Conservation (phyloP, 1,140 invertebrate species). For the Penaeus indicus region DNA sequence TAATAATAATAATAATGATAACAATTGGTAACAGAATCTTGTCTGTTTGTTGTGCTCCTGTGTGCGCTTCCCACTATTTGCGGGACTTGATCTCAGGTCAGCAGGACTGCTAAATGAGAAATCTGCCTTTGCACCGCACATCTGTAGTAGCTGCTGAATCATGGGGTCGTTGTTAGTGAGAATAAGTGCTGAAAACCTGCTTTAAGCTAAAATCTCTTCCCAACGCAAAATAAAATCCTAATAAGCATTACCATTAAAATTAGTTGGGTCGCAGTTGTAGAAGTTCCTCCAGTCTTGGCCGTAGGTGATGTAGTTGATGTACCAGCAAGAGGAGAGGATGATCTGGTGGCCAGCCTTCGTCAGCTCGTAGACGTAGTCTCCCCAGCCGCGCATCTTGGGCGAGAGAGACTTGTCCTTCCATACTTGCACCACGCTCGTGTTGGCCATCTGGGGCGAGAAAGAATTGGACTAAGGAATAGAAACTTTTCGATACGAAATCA, state of each 20-base stretch:
- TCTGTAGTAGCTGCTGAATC: no score
- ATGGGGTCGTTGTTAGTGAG: no score
- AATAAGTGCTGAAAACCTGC: no score
- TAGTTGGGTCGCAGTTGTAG: conserved; percentile 72
- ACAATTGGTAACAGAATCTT: no score
- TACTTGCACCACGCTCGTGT: conserved; percentile 73
- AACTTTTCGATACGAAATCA: neutral
- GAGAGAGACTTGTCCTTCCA: conserved; percentile 68
- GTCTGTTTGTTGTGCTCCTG: no score
- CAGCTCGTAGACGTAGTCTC: conserved; percentile 51
- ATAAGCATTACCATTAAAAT: conserved; percentile 67
- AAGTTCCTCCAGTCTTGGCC: conserved; percentile 72
- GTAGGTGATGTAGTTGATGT: conserved; percentile 72
- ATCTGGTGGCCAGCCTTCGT: conserved; percentile 51
- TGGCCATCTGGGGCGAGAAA: conserved; percentile 39
- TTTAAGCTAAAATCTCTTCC: no score
- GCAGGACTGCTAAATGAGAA: no score
- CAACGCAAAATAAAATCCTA: neutral
- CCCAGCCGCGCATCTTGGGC: conserved; percentile 53
- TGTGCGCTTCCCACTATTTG: no score
- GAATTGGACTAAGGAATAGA: neutral
- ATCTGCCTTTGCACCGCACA: no score
- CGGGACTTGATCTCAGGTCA: no score
- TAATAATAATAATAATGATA: no score
- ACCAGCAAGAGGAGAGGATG: conserved; percentile 69